A percentile compares a stretch with the other conserved stretches of the same genome.
Evolutionary conservation across 2,888 invertebrate genomes (phyloP).

Genomic region (Cataglyphis livida): DNA sequence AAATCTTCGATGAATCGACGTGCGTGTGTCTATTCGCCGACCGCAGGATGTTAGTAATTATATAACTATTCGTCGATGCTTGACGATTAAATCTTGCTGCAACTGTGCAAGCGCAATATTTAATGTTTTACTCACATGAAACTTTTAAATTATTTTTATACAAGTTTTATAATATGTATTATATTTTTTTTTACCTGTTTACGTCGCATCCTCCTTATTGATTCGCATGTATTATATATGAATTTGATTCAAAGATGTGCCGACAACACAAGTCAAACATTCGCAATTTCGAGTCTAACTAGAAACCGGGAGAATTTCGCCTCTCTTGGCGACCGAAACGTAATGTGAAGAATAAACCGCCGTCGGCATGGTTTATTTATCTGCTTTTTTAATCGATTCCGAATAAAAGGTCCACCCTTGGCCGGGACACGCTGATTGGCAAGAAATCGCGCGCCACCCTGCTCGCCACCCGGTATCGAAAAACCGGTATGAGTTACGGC

Average conservation of each 20-base stretch:
- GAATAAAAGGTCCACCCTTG: conserved; percentile 64
- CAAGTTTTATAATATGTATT: background rate
- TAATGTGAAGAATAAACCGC: conserved; percentile 64
- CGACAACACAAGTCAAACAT: conserved; percentile 29
- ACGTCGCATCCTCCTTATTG: background rate
- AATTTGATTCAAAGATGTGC: conserved; percentile 1
- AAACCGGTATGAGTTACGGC: conserved; percentile 76
- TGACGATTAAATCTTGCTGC: conserved; percentile 73
- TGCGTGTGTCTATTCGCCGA: conserved; percentile 59
- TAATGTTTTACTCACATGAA: background rate
- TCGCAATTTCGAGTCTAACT: conserved; percentile 50
- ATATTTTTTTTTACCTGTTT: background rate
- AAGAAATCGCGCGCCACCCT: conserved; percentile 73
- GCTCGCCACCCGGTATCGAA: conserved; percentile 61
- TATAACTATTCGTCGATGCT: conserved; percentile 71
- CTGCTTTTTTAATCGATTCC: conserved; percentile 71
- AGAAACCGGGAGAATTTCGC: conserved; percentile 36
- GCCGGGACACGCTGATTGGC: conserved; percentile 72
- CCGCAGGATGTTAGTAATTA: conserved; percentile 71
- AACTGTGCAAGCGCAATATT: conserved; percentile 49
- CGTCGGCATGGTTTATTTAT: conserved; percentile 71
- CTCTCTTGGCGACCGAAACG: background rate
- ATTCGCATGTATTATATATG: background rate
- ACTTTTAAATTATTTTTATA: background rate
- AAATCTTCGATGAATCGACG: conserved; percentile 68